A percentile compares a stretch with the other conserved stretches of the same genome.
Conservation (phyloP, 2,888 invertebrate genomes). For the Pyralis farinalis region DNA sequence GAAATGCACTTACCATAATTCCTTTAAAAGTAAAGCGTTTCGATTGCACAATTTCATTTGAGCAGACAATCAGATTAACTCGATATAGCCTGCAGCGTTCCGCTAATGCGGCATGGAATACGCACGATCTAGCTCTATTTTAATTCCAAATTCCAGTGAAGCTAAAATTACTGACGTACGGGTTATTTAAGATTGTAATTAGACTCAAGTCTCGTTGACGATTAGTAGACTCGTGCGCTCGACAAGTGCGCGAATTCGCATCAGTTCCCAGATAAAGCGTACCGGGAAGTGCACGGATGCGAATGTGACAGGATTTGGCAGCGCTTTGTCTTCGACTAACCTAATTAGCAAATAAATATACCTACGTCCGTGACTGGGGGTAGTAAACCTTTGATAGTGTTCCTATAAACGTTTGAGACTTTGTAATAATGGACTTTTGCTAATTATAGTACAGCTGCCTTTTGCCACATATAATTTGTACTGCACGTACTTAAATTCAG, state of each 20-base stretch:
- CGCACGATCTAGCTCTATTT: constrained; percentile 8
- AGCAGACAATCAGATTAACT: constrained; percentile 30
- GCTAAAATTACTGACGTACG: constrained; percentile 14
- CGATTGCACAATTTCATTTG: constrained; percentile 52
- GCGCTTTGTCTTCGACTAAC: constrained; percentile 41
- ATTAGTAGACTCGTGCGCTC: constrained; percentile 29
- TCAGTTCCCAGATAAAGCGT: constrained; percentile 22
- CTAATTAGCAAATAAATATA: constrained; percentile 37
- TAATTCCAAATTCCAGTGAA: neutral
- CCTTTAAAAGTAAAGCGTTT: constrained; percentile 38
- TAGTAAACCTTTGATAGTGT: constrained; percentile 12
- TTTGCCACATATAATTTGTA: neutral
- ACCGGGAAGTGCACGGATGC: constrained; percentile 49
- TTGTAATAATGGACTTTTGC: constrained; percentile 10
- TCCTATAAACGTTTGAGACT: neutral
- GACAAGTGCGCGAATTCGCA: constrained; percentile 35
- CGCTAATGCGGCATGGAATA: constrained; percentile 23
- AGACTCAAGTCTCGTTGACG: constrained; percentile 9
- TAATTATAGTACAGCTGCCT: constrained; percentile 8
- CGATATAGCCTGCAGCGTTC: constrained; percentile 30
- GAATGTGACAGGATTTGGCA: constrained; percentile 48
- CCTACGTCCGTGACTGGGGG: constrained; percentile 14
- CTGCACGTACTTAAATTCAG: neutral
- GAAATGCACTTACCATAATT: constrained; percentile 52
- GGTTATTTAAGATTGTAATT: constrained; percentile 15